These are phyloP conservation scores for Marasmarcha lunaedactyla DNA, from an alignment of 2,888 invertebrate genomes.

Conservation along the genomic window DNA sequence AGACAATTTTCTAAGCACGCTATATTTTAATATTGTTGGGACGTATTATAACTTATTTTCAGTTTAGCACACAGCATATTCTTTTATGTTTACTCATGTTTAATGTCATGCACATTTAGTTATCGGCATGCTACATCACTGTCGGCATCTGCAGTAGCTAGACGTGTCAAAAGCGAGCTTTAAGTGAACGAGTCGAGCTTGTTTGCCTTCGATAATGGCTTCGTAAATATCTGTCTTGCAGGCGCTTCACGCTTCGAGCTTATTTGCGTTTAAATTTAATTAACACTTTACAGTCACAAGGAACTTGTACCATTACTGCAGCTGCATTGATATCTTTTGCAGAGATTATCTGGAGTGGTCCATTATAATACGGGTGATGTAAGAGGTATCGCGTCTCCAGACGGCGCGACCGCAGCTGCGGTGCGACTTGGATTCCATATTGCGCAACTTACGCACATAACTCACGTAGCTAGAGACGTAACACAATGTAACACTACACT, in stretches of 20 bases:
- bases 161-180: conserved; percentile 10
- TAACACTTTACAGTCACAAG: conserved; percentile 21
- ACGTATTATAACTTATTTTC: too few species aligned
- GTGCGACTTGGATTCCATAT: conserved; percentile 34
- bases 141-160: conserved; percentile 10
- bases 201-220: conserved; percentile 50
- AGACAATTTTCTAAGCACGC: too few species aligned
- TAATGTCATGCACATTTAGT: too few species aligned
- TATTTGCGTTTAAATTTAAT: conserved; percentile 45
- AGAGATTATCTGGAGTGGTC: conserved; percentile 27
- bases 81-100: too few species aligned
- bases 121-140: conserved; percentile 12
- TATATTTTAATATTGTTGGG: too few species aligned
- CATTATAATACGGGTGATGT: conserved; percentile 19
- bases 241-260: conserved; percentile 27
- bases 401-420: conserved; percentile 35
- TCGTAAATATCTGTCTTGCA: conserved; percentile 41
- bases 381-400: conserved; percentile 16
- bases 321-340: conserved; percentile 22
- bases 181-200: conserved; percentile 42
- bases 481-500: background rate
- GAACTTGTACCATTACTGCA: conserved; percentile 20
- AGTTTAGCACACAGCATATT: too few species aligned
- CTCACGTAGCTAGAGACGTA: conserved; percentile 21
- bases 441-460: conserved; percentile 34